Conservation (phyloP, 92 coral and sea anemone genomes). For the Porites divaricata region DNA sequence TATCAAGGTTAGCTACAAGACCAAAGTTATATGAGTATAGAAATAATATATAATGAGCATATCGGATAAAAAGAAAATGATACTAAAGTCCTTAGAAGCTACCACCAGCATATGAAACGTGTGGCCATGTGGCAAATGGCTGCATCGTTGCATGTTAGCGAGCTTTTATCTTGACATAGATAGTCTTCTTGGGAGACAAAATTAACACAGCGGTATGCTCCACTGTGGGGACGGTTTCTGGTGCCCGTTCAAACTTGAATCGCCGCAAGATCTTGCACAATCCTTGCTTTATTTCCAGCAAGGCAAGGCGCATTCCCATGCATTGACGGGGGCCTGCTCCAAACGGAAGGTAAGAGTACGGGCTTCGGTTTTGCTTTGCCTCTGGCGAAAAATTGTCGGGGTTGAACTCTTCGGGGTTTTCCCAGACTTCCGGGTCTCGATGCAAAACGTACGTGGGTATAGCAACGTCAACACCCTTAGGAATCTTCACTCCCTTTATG, state of each 20-base stretch:
- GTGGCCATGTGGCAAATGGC: neutral
- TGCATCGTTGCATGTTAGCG: neutral
- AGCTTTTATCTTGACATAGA: conserved; percentile 53
- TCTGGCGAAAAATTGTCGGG: conserved; percentile 77
- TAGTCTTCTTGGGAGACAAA: conserved; percentile 48
- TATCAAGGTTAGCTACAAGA: too few relatives aligned
- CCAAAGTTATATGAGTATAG: too few relatives aligned
- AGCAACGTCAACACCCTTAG: conserved; percentile 57
- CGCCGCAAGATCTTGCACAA: conserved; percentile 48
- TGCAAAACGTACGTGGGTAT: conserved; percentile 66
- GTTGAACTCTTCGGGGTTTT: conserved; percentile 65
- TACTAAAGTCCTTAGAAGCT: too few relatives aligned
- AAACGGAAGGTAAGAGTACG: conserved; percentile 66
- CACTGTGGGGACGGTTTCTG: conserved; percentile 47
- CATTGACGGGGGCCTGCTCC: conserved; percentile 73
- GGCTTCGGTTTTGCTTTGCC: conserved; percentile 69
- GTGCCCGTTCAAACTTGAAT: conserved; percentile 65
- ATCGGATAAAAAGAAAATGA: too few relatives aligned
- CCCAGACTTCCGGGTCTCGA: conserved; percentile 80
- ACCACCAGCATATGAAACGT: neutral
- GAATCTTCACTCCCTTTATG: conserved; percentile 61
- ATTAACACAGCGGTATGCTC: conserved; percentile 37
- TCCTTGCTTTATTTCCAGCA: conserved; percentile 63
- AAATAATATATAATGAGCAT: too few relatives aligned
- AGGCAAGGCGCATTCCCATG: conserved; percentile 68